Conservation (phyloP, 1,140 invertebrate species). For the Pararge aegeria region DNA sequence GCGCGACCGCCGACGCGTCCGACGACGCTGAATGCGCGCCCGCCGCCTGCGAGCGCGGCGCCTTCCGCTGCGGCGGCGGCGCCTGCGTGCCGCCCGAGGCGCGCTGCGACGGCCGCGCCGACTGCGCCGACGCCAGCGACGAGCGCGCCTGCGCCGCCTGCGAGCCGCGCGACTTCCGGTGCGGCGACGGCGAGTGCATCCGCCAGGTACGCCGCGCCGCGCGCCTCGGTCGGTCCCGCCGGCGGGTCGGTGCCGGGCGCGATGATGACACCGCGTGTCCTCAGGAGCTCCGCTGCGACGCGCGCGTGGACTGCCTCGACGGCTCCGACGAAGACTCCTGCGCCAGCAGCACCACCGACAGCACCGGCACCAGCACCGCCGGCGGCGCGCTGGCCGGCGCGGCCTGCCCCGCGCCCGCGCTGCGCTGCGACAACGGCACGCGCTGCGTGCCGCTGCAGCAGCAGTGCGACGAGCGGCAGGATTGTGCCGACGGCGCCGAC, state of each 20-base stretch:
- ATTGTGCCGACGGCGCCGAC: slow-evolving; percentile 90
- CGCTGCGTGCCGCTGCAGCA: slow-evolving; percentile 83
- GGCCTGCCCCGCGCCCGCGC: slow-evolving; percentile 82
- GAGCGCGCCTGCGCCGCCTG: slow-evolving; percentile 31
- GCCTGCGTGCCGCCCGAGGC: slow-evolving; percentile 86
- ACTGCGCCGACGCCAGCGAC: slow-evolving; percentile 81
- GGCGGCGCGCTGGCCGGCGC: background rate
- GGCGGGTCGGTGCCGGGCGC: too few species aligned
- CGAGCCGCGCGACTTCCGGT: slow-evolving; percentile 79
- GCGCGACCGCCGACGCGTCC: slow-evolving; percentile 84
- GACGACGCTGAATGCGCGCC: slow-evolving; percentile 78
- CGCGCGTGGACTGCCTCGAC: slow-evolving; percentile 84
- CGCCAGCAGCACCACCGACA: slow-evolving; percentile 31
- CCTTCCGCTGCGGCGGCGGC: slow-evolving; percentile 85
- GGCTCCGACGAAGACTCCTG: slow-evolving; percentile 83
- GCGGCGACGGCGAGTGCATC: slow-evolving; percentile 81
- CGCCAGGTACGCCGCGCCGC: too few species aligned
- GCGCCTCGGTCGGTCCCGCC: slow-evolving; percentile 87
- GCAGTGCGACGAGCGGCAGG: slow-evolving; percentile 84
- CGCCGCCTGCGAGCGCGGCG: slow-evolving; percentile 80
- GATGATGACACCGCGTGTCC: too few species aligned
- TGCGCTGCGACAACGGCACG: slow-evolving; percentile 84
- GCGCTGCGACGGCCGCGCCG: slow-evolving; percentile 86
- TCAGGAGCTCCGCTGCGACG: slow-evolving; percentile 86
- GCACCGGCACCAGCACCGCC: slow-evolving; percentile 24